Base-by-base conservation (phyloP, 35 echinoderm and acorn worm species). In the Lytechinus pictus region DNA sequence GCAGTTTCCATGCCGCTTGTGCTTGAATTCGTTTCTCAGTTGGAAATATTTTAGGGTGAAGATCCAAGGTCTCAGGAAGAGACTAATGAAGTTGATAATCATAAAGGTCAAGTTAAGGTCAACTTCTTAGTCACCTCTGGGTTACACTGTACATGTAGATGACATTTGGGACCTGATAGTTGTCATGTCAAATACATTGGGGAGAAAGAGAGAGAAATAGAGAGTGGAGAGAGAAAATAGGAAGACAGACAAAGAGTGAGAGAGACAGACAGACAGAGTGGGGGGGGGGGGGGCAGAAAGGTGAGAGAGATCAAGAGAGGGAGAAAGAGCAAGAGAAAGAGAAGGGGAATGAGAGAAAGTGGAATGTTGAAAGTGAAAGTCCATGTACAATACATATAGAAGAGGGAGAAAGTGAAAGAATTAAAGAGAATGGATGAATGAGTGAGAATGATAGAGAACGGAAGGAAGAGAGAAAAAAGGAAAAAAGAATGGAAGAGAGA, bases 61-160 rank as follows among this genome's bases (percentile, higher is more conserved):
- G 14, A 71, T 71, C 24, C 61, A 71, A 71, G 61, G 61, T 71
- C 61, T 71, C 5, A 71, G 61, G 61, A 71, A 19, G 12, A 71
- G 61, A 71, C 61, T 71, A 71, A 21, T 71, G 16, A 71, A 71
- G 61, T 71, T 71, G 61, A 71, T 71, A 71, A 71, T 19, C 61
- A 6, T 53, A 89, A 89, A 89, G 87, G 87, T 89, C 87, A 89
- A 89, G 87, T 89, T 28, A 19, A 89, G 87, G 87, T 89, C 87
- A 89, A 53, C 28, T 14, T 53, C 87, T 89, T 33, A 89, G 87
- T 89, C 87, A 89, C 87, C 52, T 89, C 61, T 71, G 61, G 61
- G 61, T 71, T 21, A 21, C 61, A 71, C 61, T 71, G 61, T 71
- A 71, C 14, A 71, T 71, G 61, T 71, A 71, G 61, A 71, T 71